Conservation (phyloP, 2,797 vertebrate species). For the Selene dorsalis region DNA sequence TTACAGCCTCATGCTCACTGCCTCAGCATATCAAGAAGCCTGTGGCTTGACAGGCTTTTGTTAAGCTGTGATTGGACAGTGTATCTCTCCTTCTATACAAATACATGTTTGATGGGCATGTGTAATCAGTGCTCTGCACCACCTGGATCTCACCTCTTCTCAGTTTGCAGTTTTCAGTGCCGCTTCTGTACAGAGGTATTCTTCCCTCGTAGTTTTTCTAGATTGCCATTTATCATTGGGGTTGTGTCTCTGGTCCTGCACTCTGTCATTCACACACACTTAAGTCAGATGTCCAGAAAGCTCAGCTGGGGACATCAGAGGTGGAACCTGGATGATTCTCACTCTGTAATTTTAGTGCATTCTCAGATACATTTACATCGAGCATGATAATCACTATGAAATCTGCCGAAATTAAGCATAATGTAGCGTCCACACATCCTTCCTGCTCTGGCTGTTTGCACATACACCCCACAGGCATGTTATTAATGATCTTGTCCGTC, state of each 20-base stretch:
- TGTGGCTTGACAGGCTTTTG: background rate
- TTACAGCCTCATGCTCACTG: background rate
- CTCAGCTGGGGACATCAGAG: slow-evolving; percentile 24
- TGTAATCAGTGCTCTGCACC: slow-evolving; percentile 1
- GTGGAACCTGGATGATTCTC: slow-evolving; percentile 22
- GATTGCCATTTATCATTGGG: slow-evolving; percentile 1
- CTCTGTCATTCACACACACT: slow-evolving; percentile 9
- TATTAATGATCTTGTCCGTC: background rate
- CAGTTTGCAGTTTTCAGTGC: slow-evolving; percentile 4
- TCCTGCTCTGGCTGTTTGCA: slow-evolving; percentile 7
- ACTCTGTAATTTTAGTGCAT: slow-evolving; percentile 38
- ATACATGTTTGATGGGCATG: slow-evolving; percentile 21
- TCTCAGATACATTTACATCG: slow-evolving; percentile 18
- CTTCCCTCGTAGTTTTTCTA: background rate
- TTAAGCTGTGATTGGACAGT: background rate
- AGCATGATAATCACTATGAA: background rate
- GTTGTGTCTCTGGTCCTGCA: background rate
- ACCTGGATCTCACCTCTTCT: slow-evolving; percentile 35
- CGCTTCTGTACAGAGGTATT: slow-evolving; percentile 20
- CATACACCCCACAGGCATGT: background rate
- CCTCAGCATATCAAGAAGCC: background rate
- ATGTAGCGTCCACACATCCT: background rate
- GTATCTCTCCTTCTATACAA: background rate
- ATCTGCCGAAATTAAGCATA: background rate
- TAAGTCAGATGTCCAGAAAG: background rate